A percentile compares a stretch with the other conserved stretches of the same genome.
phyloP scores from a whole-genome alignment of 2,888 invertebrate genomes.

The Tetrapedia diversipes region DNA sequence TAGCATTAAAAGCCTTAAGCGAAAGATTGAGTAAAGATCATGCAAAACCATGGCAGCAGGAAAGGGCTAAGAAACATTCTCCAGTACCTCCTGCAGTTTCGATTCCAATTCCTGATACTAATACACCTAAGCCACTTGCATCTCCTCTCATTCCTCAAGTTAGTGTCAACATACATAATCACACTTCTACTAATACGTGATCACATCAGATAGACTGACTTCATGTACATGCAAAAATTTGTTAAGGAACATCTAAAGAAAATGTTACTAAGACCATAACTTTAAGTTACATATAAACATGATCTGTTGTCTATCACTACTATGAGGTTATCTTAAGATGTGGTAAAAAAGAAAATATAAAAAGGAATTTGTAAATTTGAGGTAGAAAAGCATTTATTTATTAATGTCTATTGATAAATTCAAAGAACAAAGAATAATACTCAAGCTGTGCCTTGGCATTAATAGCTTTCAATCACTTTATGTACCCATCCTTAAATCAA shows the following conservation, averaged over 20 bases:
- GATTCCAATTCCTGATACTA: conserved; percentile 79
- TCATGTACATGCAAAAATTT: conserved; percentile 65
- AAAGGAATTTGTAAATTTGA: conserved; percentile 14
- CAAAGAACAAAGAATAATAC: conserved; percentile 42
- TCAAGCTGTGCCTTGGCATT: conserved; percentile 51
- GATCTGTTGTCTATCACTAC: too few relatives aligned
- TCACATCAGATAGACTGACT: conserved; percentile 73
- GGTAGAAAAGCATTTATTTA: background rate
- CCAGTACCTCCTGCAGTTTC: conserved; percentile 77
- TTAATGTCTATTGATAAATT: conserved; percentile 24
- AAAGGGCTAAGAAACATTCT: conserved; percentile 80
- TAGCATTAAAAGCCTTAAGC: conserved; percentile 96
- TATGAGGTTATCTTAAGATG: too few relatives aligned
- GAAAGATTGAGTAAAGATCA: conserved; percentile 89
- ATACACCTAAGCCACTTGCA: conserved; percentile 77
- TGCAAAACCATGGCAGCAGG: conserved; percentile 80
- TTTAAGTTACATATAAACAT: conserved; percentile 58
- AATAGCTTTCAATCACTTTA: conserved; percentile 41
- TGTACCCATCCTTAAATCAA: conserved; percentile 32
- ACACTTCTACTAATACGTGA: conserved; percentile 80
- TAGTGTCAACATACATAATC: conserved; percentile 79
- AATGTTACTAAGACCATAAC: conserved; percentile 67
- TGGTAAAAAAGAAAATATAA: background rate
- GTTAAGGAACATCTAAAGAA: conserved; percentile 73
- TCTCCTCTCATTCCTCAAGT: conserved; percentile 80